Percentiles rank a stretch among this genome's conserved stretches.
These are phyloP conservation scores for Sinelater perroti DNA, from an alignment of 2,888 invertebrate genomes.

Conservation along the genomic window DNA sequence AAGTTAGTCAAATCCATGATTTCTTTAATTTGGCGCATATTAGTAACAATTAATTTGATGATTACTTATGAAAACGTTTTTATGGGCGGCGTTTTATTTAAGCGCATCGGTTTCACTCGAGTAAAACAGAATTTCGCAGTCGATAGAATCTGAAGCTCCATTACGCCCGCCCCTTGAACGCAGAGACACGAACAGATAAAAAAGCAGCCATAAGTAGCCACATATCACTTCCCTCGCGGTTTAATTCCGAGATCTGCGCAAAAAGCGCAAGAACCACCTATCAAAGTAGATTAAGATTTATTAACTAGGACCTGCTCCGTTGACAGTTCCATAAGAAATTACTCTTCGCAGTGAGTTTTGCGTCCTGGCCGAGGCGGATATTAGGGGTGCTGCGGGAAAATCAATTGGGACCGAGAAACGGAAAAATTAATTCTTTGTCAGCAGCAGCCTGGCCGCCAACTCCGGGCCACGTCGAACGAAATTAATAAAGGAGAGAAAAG, in stretches of 20 bases:
- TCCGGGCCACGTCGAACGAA: conserved; percentile 16
- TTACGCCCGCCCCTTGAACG: no score
- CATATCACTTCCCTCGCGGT: conserved; percentile 16
- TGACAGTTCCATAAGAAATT: conserved; percentile 37
- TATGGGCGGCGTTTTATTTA: no score
- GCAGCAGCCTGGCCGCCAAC: conserved; percentile 15
- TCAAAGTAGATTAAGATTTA: conserved; percentile 35
- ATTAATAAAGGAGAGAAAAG: conserved; percentile 24
- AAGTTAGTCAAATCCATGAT: no score
- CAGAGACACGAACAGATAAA: no score
- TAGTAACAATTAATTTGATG: no score
- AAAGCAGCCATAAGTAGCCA: conserved; percentile 9
- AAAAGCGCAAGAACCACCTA: conserved; percentile 30
- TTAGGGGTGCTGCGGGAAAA: conserved; percentile 22
- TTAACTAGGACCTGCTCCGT: conserved; percentile 33
- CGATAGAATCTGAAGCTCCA: no score
- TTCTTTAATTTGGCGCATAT: no score
- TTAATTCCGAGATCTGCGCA: conserved; percentile 25
- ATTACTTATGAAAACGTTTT: no score
- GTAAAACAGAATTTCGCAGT: no score
- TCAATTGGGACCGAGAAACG: conserved; percentile 26
- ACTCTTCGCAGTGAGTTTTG: conserved; percentile 32
- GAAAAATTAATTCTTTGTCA: conserved; percentile 29
- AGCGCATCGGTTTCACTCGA: no score
- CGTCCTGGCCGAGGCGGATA: conserved; percentile 22